Base-by-base conservation (phyloP, 2,113 vertebrate species). In the Pitta sordida region DNA sequence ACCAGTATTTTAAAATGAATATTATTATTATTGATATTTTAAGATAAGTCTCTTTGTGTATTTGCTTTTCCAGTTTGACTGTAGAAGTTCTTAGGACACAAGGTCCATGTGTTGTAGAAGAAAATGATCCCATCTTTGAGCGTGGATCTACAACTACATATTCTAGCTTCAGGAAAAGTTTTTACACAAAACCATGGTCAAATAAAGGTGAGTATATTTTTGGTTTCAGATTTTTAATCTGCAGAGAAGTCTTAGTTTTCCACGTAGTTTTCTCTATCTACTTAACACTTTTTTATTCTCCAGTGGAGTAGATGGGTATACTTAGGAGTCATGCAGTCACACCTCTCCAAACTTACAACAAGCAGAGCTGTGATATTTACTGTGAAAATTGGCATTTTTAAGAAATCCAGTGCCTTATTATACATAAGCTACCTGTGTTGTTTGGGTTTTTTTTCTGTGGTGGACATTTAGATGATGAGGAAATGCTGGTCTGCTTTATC, bases 81-180 rank as follows among this genome's bases (percentile, higher is more conserved):
- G 99, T 99, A 79, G 99, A 99, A 96, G 99, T 99, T 93, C 96
- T 97, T 80, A 98, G 99, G 91, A 97, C 97, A 59, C 99, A 99
- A 96, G 99, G 98, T 5, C 98, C 99, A 1, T 99, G 98, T 94
- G 98, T 98, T n/a, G 98, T 98, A 49, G 98, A 99, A 71, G 98
- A 98, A 88, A 98, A 98, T 93, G 99, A 99, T 90, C 99, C 99
- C 48, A 99, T 99, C 91, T 99, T 99, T 98, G 99, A 99, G 73
- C 98, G 99, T 52, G 99, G 99, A 56, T 99, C 99, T 91, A 99
- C 99, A 76, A 99, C 99, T 63, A 99, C 99, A 1, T 99, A 99
- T 95, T 99, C 99, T 29, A 99, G 99, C 96, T 99, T 99, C 95
- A 98, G 99, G 91, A 99, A 98, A 94, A 98, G 96, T 60, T 98